phyloP scores from a whole-genome alignment of 2,797 vertebrate genomes.

The Neosilurus mollespiculum region DNA sequence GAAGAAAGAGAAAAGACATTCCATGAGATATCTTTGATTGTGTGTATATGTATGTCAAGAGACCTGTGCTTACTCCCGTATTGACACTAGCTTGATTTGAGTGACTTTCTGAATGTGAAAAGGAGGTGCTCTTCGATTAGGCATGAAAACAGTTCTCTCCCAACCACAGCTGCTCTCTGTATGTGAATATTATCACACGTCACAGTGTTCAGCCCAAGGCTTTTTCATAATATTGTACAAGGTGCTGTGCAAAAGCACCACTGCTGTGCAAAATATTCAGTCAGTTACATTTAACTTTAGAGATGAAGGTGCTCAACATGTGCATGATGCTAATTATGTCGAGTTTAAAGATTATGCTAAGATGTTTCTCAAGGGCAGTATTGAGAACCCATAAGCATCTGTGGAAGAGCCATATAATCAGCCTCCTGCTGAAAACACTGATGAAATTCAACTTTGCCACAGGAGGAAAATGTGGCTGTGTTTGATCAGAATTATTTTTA shows the following conservation, averaged over 20 bases:
- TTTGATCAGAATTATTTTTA: neutral
- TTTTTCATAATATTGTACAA: neutral
- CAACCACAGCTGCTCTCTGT: slow-evolving; percentile 65
- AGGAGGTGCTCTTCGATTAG: slow-evolving; percentile 57
- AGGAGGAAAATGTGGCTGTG: slow-evolving; percentile 8
- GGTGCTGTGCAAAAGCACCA: neutral
- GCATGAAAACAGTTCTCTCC: slow-evolving; percentile 63
- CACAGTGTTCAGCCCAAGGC: slow-evolving; percentile 51
- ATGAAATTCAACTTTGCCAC: neutral
- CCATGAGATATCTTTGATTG: neutral
- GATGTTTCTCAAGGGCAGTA: slow-evolving; percentile 32
- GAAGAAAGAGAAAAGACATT: slow-evolving; percentile 3
- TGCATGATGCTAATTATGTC: slow-evolving; percentile 24
- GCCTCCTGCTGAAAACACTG: slow-evolving; percentile 28
- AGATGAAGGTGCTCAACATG: neutral
- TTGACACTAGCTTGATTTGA: slow-evolving; percentile 23
- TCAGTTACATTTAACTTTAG: slow-evolving; percentile 20
- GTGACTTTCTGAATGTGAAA: slow-evolving; percentile 9
- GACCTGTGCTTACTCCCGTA: slow-evolving; percentile 8
- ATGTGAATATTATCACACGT: slow-evolving; percentile 70
- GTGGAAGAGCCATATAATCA: slow-evolving; percentile 36
- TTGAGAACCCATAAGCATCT: slow-evolving; percentile 33
- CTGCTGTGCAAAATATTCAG: neutral
- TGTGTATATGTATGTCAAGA: neutral
- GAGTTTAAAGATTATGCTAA: slow-evolving; percentile 38